Evolutionary conservation across 64 coral and sea anemone species (phyloP), one percentile per base, ranked within the genome.

Genomic region (Platygyra sinensis): DNA sequence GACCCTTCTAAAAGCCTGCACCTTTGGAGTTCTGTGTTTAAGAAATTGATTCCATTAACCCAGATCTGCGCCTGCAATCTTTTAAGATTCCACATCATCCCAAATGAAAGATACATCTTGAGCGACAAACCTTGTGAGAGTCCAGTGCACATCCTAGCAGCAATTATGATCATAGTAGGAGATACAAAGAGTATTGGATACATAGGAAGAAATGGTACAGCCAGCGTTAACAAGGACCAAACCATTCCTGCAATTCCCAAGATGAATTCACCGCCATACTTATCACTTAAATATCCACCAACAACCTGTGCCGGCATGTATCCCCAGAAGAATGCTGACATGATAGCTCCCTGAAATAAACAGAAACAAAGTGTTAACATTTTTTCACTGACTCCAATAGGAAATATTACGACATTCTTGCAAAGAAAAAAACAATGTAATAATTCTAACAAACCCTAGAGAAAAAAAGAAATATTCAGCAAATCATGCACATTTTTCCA

Each of bases 271-370:
- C 95, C 95, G 14, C 95, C 95, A 88, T 94, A 93, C 33, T 90
- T 90, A 54, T 96, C 95, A 94, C 95, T 96, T 72, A 93, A 79
- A 88, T 83, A 96, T 22, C 95, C 95, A 69, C 95, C 95, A 85
- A 93, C 7, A 11, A 96, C 59, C 72, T 96, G 95, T 60, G 95
- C 92, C 61, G 91, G 91, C 33, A 89, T 93, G 62, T 96, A 96
- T 49, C 95, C 95, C 91, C 95, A 96, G 62, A 96, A 90, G 80
- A 96, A 96, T 25, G 95, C 79, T 32, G 95, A 96, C 95, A 96
- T 96, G 4, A 96, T 82, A 39, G 91, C 88, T 62, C 95, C 95
- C 95, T 96, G 74, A 22, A 30, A 76, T 15, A 30, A 77, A 60
- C 33, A 49, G 4, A 72, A 46, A 46, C 42, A 46, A 46, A 46